These are phyloP conservation scores for Thereva unica DNA, from an alignment of 2,888 invertebrate species.

Conservation along the genomic window DNA sequence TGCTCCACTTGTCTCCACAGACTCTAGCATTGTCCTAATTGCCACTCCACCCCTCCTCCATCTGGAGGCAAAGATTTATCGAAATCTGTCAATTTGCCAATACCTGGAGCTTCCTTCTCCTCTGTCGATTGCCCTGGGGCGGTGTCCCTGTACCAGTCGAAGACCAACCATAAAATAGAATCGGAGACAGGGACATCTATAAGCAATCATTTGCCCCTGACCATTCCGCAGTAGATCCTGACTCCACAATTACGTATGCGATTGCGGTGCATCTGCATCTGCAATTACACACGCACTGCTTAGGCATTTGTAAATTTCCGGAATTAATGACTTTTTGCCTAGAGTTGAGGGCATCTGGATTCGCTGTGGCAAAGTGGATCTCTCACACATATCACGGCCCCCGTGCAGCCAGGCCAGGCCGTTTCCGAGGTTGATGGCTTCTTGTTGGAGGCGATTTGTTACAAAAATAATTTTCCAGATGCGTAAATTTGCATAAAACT, in stretches of 20 bases:
- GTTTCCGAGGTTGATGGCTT: slow-evolving; percentile 23
- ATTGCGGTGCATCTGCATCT: slow-evolving; percentile 32
- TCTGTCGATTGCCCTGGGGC: too few species aligned
- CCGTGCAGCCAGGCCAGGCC: neutral
- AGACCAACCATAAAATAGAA: slow-evolving; percentile 1
- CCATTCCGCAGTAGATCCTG: slow-evolving; percentile 23
- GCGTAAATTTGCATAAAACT: slow-evolving; percentile 37
- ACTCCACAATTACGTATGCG: slow-evolving; percentile 29
- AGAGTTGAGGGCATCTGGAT: slow-evolving; percentile 28
- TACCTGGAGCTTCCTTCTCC: too few species aligned
- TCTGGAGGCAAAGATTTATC: too few species aligned
- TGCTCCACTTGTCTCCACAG: too few species aligned
- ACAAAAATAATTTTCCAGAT: slow-evolving; percentile 35
- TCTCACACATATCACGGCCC: slow-evolving; percentile 25
- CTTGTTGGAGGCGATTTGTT: slow-evolving; percentile 22
- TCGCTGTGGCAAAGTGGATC: slow-evolving; percentile 21
- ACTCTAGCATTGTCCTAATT: too few species aligned
- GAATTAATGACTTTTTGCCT: slow-evolving; percentile 33
- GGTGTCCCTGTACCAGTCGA: too few species aligned
- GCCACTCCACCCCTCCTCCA: too few species aligned
- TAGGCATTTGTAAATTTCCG: slow-evolving; percentile 32
- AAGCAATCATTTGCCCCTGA: slow-evolving; percentile 28
- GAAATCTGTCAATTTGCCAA: too few species aligned
- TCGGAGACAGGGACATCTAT: slow-evolving; percentile 28
- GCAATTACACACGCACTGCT: slow-evolving; percentile 18